Conservation (phyloP, 2,113 vertebrate genomes). For the Trematomus loennbergii region DNA sequence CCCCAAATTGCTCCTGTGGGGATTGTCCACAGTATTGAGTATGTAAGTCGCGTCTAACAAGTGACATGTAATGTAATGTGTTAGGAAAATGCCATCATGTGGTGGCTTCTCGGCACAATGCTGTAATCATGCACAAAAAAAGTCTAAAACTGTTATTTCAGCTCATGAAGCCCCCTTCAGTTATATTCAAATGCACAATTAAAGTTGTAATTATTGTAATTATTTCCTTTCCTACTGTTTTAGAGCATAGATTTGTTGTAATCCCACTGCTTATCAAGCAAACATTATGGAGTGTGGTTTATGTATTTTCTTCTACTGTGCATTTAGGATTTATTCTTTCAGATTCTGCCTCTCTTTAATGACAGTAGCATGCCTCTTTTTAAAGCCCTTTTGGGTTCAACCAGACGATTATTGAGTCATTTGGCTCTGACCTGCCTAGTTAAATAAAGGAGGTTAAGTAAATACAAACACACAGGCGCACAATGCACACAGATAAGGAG, state of each 20-base stretch:
- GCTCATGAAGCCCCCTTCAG: not conserved
- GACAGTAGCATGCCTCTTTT: not conserved
- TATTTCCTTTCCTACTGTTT: not conserved
- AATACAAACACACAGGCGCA: constrained; percentile 48
- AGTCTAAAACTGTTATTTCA: not conserved
- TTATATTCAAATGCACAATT: not conserved
- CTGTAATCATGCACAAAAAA: not conserved
- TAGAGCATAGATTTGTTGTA: not conserved
- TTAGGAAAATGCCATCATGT: not conserved
- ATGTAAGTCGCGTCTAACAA: too few species aligned
- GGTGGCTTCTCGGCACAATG: not conserved
- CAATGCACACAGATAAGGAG: constrained; percentile 40
- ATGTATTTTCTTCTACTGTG: not conserved
- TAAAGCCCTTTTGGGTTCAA: not conserved
- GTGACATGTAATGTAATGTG: too few species aligned
- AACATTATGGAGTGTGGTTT: constrained; percentile 16
- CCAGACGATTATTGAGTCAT: constrained; percentile 12
- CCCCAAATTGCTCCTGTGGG: too few species aligned
- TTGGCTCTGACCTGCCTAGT: constrained; percentile 42
- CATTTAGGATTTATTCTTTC: not conserved
- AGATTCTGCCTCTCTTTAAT: not conserved
- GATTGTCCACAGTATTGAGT: too few species aligned
- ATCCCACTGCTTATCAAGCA: not conserved
- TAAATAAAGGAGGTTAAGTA: constrained; percentile 60
- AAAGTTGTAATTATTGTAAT: too few species aligned